Evolutionary conservation across 1,140 invertebrate species (phyloP).

Genomic region (Drosophila nasuta): DNA sequence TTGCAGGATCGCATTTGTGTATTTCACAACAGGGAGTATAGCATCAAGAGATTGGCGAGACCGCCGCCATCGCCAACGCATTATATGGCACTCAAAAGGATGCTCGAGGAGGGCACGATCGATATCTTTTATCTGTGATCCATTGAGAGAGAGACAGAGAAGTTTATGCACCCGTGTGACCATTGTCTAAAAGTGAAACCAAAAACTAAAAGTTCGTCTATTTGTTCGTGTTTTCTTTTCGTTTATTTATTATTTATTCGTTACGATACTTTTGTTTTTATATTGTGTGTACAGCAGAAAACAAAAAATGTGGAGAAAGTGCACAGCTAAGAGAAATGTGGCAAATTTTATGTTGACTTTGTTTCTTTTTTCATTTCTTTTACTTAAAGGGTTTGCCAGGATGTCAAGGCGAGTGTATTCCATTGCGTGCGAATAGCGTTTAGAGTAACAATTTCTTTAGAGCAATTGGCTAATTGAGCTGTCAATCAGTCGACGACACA

Average conservation of each 20-base stretch:
- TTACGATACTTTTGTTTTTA: conserved; percentile 12
- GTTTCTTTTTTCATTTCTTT: conserved; percentile 82
- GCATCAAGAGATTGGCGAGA: conserved; percentile 72
- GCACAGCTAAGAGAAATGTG: conserved; percentile 42
- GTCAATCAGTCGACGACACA: conserved; percentile 18
- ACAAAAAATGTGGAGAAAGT: conserved; percentile 15
- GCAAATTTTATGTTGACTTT: conserved; percentile 80
- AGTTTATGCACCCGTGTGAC: conserved; percentile 24
- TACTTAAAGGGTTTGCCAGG: conserved; percentile 85
- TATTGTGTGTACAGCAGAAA: conserved; percentile 40
- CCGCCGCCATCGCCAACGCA: conserved; percentile 79
- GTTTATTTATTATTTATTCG: conserved; percentile 20
- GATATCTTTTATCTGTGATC: conserved; percentile 76
- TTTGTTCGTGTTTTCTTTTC: conserved; percentile 22
- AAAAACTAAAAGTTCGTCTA: conserved; percentile 28
- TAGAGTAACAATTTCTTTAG: conserved; percentile 62
- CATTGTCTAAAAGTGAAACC: conserved; percentile 16
- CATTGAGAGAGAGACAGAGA: not conserved
- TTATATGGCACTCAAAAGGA: conserved; percentile 76
- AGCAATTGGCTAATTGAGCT: conserved; percentile 32
- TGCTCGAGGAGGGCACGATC: conserved; percentile 78
- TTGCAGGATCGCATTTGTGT: conserved; percentile 82
- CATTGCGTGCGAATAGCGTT: conserved; percentile 86
- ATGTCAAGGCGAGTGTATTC: conserved; percentile 86
- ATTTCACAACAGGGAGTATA: conserved; percentile 77